phyloP scores from a whole-genome alignment of 2,797 vertebrate species.

The Scyliorhinus canicula region DNA sequence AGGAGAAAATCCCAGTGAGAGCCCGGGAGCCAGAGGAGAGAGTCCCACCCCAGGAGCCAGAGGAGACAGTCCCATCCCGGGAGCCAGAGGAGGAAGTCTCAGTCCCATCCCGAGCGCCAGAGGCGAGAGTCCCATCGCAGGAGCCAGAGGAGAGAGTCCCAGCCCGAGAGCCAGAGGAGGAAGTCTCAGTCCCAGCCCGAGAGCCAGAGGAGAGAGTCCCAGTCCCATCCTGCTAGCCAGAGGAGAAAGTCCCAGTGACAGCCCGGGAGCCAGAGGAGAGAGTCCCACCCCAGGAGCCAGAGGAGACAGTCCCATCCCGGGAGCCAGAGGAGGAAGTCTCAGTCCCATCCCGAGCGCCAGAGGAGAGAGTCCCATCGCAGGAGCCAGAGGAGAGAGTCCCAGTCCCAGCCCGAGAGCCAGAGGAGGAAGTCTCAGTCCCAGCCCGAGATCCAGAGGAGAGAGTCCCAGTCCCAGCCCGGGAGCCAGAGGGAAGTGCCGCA shows the following conservation, averaged over 20 bases:
- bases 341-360: no score
- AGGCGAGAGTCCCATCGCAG: constrained; percentile 24
- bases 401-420: no score
- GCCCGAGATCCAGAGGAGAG: no score
- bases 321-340: neutral
- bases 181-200: no score
- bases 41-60: neutral
- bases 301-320: neutral
- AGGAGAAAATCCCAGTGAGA: neutral
- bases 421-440: no score
- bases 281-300: neutral
- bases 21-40: neutral
- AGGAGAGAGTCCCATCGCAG: neutral
- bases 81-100: neutral
- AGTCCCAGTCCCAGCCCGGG: no score
- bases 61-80: neutral
- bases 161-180: no score
- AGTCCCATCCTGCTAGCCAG: no score
- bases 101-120: neutral
- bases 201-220: no score
- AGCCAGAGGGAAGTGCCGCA: no score
- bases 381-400: no score
- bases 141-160: neutral
- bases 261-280: neutral
- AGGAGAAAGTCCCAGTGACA: no score